A percentile compares a stretch with the other conserved stretches of the same genome.
Evolutionary conservation across 2,888 invertebrate genomes (phyloP).

Genomic region (Lasioglossum marginatum): DNA sequence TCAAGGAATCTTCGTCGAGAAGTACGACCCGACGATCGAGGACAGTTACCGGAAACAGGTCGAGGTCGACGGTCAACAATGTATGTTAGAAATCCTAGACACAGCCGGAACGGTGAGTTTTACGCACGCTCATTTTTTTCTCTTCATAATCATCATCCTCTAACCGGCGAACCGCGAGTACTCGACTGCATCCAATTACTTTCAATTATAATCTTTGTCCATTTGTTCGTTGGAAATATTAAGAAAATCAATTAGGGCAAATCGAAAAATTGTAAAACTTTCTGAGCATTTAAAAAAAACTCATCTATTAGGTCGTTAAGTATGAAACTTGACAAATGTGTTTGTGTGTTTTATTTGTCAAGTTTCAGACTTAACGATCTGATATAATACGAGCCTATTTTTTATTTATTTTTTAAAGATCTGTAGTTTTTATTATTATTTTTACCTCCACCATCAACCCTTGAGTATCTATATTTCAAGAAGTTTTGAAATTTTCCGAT

Average conservation of each 20-base stretch:
- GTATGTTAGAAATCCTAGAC: slow-evolving; percentile 99
- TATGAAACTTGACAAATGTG: too few species aligned
- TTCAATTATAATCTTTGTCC: neutral
- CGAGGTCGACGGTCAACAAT: slow-evolving; percentile 99
- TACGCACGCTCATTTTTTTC: neutral
- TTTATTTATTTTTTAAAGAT: neutral
- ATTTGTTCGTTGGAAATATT: neutral
- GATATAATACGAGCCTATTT: neutral
- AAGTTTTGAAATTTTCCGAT: neutral
- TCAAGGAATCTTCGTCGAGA: slow-evolving; percentile 99
- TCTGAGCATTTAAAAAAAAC: neutral
- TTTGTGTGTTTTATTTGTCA: too few species aligned
- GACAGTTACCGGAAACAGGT: slow-evolving; percentile 99
- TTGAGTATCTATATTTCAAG: neutral
- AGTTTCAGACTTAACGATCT: too few species aligned
- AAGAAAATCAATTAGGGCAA: neutral
- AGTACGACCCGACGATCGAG: slow-evolving; percentile 99
- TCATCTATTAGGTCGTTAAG: neutral
- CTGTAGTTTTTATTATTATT: too few species aligned
- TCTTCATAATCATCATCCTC: neutral
- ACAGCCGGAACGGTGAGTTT: slow-evolving; percentile 97
- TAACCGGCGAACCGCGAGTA: neutral
- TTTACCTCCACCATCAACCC: too few species aligned
- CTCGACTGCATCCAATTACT: neutral
- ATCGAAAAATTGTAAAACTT: neutral